Percentiles rank a stretch among this genome's conserved stretches.
Conservation (phyloP, 2,888 invertebrate genomes). For the Tipula helvola region DNA sequence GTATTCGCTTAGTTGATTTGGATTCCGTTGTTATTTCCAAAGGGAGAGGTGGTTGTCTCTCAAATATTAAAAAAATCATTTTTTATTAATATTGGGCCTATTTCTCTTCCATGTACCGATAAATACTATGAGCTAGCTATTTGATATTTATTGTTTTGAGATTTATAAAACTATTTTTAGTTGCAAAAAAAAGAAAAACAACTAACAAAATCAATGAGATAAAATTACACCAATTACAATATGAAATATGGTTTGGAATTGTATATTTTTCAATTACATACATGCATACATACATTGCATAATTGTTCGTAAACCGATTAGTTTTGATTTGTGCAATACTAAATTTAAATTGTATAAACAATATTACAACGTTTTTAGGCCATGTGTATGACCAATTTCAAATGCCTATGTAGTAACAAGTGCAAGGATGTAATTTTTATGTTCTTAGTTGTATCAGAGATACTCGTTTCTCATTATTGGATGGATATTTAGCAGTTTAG, state of each 20-base stretch:
- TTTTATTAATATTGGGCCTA: not conserved
- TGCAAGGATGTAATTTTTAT: too few relatives aligned
- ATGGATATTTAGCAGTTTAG: too few relatives aligned
- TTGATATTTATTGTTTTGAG: not conserved
- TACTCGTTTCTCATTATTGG: too few relatives aligned
- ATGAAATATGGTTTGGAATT: not conserved
- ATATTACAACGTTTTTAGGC: not conserved
- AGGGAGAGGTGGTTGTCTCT: too few relatives aligned
- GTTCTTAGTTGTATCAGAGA: too few relatives aligned
- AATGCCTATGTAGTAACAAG: too few relatives aligned
- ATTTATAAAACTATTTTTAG: not conserved
- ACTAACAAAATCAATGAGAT: not conserved
- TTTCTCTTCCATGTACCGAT: too few relatives aligned
- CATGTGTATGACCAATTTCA: not conserved
- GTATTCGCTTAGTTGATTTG: too few relatives aligned
- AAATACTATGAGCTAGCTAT: not conserved
- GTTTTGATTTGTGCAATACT: not conserved
- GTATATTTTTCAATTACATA: not conserved
- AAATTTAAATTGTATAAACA: not conserved
- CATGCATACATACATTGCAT: not conserved
- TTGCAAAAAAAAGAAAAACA: not conserved
- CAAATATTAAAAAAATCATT: not conserved
- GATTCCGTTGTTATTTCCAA: too few relatives aligned
- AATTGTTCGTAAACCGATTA: not conserved
- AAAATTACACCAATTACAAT: not conserved